Evolutionary conservation across 2,113 vertebrate genomes (phyloP).

Genomic region (Elephantulus edwardii): DNA sequence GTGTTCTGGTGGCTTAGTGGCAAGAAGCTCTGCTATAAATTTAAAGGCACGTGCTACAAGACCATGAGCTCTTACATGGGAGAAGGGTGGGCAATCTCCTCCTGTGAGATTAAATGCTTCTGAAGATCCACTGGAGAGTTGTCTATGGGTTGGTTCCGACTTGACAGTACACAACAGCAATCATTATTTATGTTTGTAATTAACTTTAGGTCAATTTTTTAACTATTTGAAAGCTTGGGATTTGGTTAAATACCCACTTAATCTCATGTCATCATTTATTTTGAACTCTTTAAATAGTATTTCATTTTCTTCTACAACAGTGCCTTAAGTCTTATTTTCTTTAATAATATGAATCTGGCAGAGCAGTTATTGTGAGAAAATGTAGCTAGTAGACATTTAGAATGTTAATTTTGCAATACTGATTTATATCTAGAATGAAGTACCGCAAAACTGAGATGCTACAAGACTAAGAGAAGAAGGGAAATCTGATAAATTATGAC

Average conservation of each 20-base stretch:
- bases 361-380: neutral
- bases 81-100: too few relatives aligned
- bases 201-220: neutral
- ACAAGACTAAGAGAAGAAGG: neutral
- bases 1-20: too few relatives aligned
- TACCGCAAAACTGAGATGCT: neutral
- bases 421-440: neutral
- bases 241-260: constrained; percentile 3
- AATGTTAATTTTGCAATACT: neutral
- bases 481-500: neutral
- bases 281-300: neutral
- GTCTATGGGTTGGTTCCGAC: too few relatives aligned
- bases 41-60: too few relatives aligned
- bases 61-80: too few relatives aligned
- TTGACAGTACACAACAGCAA: too few relatives aligned
- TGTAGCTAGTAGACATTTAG: neutral
- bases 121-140: too few relatives aligned
- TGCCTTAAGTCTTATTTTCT: neutral
- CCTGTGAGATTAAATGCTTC: too few relatives aligned
- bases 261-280: neutral
- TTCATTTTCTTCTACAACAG: neutral
- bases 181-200: neutral
- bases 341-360: neutral
- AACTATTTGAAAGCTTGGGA: neutral
- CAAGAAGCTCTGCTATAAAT: too few relatives aligned